These are phyloP conservation scores for Haemorhous mexicanus DNA, from an alignment of 2,113 vertebrate species.

Conservation along the genomic window DNA sequence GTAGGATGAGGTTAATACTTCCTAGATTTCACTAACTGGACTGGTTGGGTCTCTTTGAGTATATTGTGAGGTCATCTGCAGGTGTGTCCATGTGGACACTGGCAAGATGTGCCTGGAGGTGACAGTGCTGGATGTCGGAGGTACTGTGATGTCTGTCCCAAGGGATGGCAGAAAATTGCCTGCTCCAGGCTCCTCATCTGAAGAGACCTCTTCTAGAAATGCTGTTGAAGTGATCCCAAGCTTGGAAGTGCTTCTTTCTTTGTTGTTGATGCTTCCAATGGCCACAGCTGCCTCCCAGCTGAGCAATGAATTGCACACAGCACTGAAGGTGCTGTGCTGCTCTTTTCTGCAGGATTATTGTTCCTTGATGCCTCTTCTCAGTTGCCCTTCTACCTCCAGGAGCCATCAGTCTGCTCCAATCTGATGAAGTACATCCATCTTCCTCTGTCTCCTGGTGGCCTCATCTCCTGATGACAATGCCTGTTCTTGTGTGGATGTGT, in stretches of 20 bases:
- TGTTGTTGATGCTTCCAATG: not conserved
- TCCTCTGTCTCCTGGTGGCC: not conserved
- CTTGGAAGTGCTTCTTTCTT: not conserved
- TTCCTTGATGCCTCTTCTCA: not conserved
- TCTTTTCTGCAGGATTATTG: not conserved
- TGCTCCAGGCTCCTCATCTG: not conserved
- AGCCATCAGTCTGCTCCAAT: not conserved
- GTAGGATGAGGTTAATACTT: not conserved
- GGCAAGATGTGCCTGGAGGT: not conserved
- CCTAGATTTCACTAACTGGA: not conserved
- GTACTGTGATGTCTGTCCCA: not conserved
- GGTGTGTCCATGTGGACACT: not conserved
- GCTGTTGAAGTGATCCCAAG: not conserved
- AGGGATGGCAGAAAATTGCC: not conserved
- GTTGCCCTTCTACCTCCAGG: not conserved
- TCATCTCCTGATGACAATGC: not conserved
- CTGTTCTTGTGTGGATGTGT: not conserved
- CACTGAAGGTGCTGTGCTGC: not conserved
- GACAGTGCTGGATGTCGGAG: not conserved
- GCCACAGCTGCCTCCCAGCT: accelerated
- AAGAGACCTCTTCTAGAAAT: not conserved
- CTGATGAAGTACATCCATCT: not conserved
- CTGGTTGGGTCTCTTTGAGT: not conserved
- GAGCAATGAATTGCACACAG: not conserved
- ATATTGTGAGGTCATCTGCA: not conserved